Conservation (phyloP, 2,797 vertebrate species). For the Rhabdophis nuchalis region DNA sequence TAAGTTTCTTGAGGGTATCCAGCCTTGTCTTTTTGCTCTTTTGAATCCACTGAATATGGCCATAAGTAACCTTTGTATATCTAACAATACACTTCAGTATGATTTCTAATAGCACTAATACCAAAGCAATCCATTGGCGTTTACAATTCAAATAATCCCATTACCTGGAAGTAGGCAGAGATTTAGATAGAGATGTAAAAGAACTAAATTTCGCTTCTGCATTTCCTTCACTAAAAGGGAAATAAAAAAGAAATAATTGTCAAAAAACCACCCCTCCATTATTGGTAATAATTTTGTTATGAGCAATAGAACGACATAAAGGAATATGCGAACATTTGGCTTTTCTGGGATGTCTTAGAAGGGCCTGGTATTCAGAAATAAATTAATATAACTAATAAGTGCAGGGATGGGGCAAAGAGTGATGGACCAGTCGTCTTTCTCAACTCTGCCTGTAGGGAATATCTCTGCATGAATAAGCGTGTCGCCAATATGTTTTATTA, state of each 20-base stretch:
- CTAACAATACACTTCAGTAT: neutral
- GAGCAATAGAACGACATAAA: neutral
- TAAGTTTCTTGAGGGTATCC: neutral
- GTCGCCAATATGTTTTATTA: neutral
- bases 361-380: neutral
- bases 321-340: neutral
- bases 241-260: neutral
- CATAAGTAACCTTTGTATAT: neutral
- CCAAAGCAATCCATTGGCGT: neutral
- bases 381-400: neutral
- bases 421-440: neutral
- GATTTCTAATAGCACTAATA: neutral
- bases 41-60: neutral
- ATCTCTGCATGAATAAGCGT: neutral
- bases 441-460: neutral
- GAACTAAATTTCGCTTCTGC: constrained; percentile 1
- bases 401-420: neutral
- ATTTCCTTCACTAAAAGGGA: constrained; percentile 17
- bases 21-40: neutral
- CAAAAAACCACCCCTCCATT: neutral
- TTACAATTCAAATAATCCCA: neutral
- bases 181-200: neutral
- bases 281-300: neutral
- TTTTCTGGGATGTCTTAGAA: neutral
- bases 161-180: constrained; percentile 22